These are phyloP conservation scores for Caenorhabditis plicata DNA, from an alignment of 2,888 invertebrate species.

Conservation along the genomic window DNA sequence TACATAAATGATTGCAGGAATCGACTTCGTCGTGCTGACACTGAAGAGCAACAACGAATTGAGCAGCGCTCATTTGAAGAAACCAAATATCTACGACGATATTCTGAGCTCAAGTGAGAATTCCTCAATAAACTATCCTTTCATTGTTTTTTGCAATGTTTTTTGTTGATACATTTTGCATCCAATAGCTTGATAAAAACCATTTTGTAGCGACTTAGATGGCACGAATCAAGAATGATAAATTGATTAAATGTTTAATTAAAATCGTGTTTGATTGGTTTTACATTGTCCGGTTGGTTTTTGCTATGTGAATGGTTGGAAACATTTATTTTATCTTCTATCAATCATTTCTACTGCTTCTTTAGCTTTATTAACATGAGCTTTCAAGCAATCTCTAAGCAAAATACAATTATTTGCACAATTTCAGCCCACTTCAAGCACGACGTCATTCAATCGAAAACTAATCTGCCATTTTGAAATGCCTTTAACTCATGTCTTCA, in stretches of 20 bases:
- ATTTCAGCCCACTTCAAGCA: slow-evolving; percentile 43
- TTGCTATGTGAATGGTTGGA: background rate
- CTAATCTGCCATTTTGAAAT: slow-evolving; percentile 4
- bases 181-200: too few relatives aligned
- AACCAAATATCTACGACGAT: slow-evolving; percentile 45
- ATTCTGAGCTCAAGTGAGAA: slow-evolving; percentile 47
- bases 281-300: background rate
- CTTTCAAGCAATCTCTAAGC: too few relatives aligned
- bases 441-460: slow-evolving; percentile 44
- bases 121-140: background rate
- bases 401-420: too few relatives aligned
- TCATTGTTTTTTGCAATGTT: background rate
- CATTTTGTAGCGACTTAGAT: background rate
- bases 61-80: slow-evolving; percentile 46
- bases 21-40: slow-evolving; percentile 39
- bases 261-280: too few relatives aligned
- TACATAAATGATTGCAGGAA: slow-evolving; percentile 21
- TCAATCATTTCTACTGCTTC: slow-evolving; percentile 8
- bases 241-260: too few relatives aligned
- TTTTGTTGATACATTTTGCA: background rate
- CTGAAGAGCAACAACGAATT: slow-evolving; percentile 31
- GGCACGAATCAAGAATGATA: background rate
- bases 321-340: background rate
- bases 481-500: too few relatives aligned
- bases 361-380: background rate